Evolutionary conservation across 2,888 invertebrate species (phyloP).

Genomic region (Drosophila parthenogenetica): DNA sequence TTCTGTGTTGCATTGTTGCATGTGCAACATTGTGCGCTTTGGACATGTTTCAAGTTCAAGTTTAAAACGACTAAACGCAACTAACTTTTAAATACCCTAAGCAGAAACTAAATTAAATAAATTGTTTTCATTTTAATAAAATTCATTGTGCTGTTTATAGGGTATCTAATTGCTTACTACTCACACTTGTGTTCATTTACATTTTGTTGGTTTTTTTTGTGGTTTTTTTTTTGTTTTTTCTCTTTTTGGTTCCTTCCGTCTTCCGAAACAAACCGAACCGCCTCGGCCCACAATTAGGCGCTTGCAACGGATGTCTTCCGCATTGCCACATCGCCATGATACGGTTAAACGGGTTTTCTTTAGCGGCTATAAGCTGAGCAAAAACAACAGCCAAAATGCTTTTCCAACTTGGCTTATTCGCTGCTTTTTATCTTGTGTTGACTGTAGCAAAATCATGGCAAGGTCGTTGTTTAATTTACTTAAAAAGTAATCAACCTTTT

Average conservation of each 20-base stretch:
- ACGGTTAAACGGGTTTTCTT: constrained; percentile 66
- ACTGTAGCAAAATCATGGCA: constrained; percentile 14
- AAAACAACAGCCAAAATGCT: constrained; percentile 18
- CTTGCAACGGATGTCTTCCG: constrained; percentile 58
- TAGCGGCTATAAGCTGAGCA: constrained; percentile 13
- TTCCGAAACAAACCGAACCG: constrained; percentile 56
- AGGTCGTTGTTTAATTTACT: constrained; percentile 18
- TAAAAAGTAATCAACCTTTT: not conserved
- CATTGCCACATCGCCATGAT: constrained; percentile 62
- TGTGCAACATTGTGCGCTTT: constrained; percentile 40
- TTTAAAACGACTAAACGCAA: constrained; percentile 34
- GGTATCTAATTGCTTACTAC: constrained; percentile 25
- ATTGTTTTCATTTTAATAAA: too few species aligned
- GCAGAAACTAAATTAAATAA: not conserved
- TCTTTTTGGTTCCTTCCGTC: constrained; percentile 69
- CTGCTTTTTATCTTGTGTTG: not conserved
- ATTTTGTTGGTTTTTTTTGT: constrained; percentile 6
- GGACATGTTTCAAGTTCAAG: constrained; percentile 73
- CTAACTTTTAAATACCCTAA: constrained; percentile 19
- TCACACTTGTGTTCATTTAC: constrained; percentile 6
- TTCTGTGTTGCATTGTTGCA: constrained; percentile 55
- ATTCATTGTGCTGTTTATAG: not conserved
- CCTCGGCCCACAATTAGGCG: constrained; percentile 65
- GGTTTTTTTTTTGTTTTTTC: too few species aligned
- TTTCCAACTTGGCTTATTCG: constrained; percentile 41